These are phyloP conservation scores for Malacoraja senta DNA, from an alignment of 2,797 vertebrate species.

Conservation along the genomic window DNA sequence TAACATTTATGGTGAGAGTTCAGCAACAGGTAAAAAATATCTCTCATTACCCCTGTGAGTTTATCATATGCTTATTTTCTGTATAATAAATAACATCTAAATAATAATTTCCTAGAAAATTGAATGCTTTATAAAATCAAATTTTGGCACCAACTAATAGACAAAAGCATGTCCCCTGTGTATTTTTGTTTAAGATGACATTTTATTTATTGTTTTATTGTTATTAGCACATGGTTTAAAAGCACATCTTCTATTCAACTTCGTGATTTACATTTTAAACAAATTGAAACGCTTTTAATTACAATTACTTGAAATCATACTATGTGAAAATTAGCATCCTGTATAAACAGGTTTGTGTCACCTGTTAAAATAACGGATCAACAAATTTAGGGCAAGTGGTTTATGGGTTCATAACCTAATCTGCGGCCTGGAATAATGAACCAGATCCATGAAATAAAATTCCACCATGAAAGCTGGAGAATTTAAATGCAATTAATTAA, in stretches of 20 bases:
- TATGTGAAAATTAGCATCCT: not conserved
- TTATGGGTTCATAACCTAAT: not conserved
- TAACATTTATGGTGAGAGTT: not conserved
- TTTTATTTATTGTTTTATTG: not conserved
- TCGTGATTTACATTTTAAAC: not conserved
- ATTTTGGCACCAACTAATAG: not conserved
- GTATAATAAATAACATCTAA: not conserved
- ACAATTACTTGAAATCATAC: not conserved
- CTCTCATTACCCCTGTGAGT: not conserved
- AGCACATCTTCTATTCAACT: not conserved
- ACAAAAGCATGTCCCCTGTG: not conserved
- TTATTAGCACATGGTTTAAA: not conserved
- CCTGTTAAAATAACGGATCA: not conserved
- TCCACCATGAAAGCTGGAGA: too few relatives aligned
- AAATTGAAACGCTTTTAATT: not conserved
- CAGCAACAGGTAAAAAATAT: not conserved
- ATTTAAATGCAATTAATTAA: too few relatives aligned
- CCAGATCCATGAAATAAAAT: too few relatives aligned
- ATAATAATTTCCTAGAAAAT: not conserved
- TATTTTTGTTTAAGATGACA: not conserved
- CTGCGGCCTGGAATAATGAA: too few relatives aligned
- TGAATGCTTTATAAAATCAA: not conserved
- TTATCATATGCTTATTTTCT: not conserved
- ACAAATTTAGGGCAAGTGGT: not conserved
- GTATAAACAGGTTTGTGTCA: not conserved